Evolutionary conservation across 2,888 invertebrate genomes (phyloP).

Genomic region (Smittia aterrima): DNA sequence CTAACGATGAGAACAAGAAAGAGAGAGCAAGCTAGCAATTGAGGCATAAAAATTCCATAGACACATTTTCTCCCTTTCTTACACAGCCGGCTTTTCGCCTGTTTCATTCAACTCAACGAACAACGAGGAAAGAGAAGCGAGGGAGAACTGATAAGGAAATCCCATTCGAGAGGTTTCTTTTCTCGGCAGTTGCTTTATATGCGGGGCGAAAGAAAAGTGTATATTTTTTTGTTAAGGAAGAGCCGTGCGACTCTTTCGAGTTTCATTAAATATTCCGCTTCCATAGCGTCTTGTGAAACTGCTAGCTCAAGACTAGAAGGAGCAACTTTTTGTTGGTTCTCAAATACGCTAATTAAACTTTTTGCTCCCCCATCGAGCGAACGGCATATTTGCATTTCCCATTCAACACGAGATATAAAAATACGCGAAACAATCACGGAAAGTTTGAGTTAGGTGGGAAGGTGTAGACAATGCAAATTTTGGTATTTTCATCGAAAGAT

Average conservation of each 20-base stretch:
- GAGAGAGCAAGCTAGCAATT: background rate
- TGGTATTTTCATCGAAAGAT: too few species aligned
- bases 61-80: background rate
- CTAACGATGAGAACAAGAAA: background rate
- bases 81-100: constrained; percentile 29
- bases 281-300: constrained; percentile 6
- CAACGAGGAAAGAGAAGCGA: background rate
- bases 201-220: background rate
- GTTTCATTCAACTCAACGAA: background rate
- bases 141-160: constrained; percentile 17
- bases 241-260: background rate
- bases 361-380: background rate
- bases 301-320: background rate
- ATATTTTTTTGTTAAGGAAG: background rate
- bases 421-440: too few species aligned
- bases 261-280: constrained; percentile 30
- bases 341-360: constrained; percentile 34
- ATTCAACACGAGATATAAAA: too few species aligned
- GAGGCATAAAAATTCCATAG: background rate
- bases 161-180: constrained; percentile 8
- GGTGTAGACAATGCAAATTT: background rate
- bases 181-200: background rate
- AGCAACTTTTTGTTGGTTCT: constrained; percentile 13
- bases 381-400: too few species aligned
- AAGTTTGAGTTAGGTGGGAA: background rate